Conservation (phyloP, 2,888 invertebrate species). For the Nymphalis c-album region DNA sequence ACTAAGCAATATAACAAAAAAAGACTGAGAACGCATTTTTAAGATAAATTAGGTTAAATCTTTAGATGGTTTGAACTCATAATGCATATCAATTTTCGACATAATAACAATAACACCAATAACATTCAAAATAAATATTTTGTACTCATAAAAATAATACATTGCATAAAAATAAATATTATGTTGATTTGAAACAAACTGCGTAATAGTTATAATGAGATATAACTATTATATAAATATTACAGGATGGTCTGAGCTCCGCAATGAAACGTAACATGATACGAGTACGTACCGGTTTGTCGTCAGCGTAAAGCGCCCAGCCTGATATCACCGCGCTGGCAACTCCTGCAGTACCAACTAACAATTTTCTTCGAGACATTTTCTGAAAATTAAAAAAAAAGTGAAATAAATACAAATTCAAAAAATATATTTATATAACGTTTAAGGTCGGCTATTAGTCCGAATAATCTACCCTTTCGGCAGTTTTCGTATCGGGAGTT, state of each 20-base stretch:
- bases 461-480: too few species aligned
- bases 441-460: too few species aligned
- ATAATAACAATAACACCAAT: too few species aligned
- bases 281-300: slow-evolving; percentile 73
- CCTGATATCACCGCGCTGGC: slow-evolving; percentile 83
- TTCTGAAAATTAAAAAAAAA: slow-evolving; percentile 48
- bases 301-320: slow-evolving; percentile 82
- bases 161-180: too few species aligned
- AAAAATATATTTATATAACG: background rate
- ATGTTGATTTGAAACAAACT: background rate
- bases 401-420: background rate
- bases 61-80: too few species aligned
- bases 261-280: slow-evolving; percentile 26
- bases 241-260: slow-evolving; percentile 20
- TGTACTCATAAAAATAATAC: too few species aligned
- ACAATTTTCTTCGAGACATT: slow-evolving; percentile 81
- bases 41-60: too few species aligned
- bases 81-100: too few species aligned
- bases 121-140: too few species aligned
- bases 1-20: too few species aligned
- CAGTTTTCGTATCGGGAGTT: too few species aligned
- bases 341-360: slow-evolving; percentile 82
- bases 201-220: background rate
- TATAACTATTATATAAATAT: background rate
- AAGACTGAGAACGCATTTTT: too few species aligned